Conservation (phyloP, 2,888 invertebrate genomes). For the Bruchidius siliquastri region DNA sequence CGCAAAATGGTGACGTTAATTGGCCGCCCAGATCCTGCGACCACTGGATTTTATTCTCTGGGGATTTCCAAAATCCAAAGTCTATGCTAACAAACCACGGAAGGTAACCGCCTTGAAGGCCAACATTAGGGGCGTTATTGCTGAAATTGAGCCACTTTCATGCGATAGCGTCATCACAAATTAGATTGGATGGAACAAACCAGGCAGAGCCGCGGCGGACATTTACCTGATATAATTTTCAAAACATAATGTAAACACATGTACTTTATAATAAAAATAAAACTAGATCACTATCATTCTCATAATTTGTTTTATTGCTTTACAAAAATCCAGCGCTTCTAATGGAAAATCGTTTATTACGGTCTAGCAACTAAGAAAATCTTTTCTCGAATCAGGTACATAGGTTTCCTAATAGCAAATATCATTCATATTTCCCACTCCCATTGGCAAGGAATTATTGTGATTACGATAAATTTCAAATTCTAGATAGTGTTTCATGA, state of each 20-base stretch:
- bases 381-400: too few relatives aligned
- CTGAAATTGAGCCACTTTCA: slow-evolving; percentile 36
- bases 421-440: too few relatives aligned
- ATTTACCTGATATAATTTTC: slow-evolving; percentile 1
- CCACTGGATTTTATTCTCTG: slow-evolving; percentile 8
- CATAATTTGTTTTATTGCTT: not conserved
- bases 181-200: slow-evolving; percentile 25
- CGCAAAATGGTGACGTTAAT: slow-evolving; percentile 8
- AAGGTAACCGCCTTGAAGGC: not conserved
- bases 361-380: too few relatives aligned
- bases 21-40: slow-evolving; percentile 6
- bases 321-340: slow-evolving; percentile 1
- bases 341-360: slow-evolving; percentile 2
- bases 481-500: too few relatives aligned
- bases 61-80: slow-evolving; percentile 12
- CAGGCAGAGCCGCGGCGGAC: slow-evolving; percentile 4
- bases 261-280: not conserved
- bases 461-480: too few relatives aligned
- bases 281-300: slow-evolving; percentile 3
- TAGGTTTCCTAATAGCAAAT: too few relatives aligned
- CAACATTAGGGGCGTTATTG: slow-evolving; percentile 19
- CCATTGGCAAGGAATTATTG: too few relatives aligned
- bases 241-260: slow-evolving; percentile 5
- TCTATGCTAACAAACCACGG: slow-evolving; percentile 29
- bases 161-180: slow-evolving; percentile 35